Evolutionary conservation across 2,113 vertebrate species (phyloP).

Genomic region (Chunga burmeisteri): DNA sequence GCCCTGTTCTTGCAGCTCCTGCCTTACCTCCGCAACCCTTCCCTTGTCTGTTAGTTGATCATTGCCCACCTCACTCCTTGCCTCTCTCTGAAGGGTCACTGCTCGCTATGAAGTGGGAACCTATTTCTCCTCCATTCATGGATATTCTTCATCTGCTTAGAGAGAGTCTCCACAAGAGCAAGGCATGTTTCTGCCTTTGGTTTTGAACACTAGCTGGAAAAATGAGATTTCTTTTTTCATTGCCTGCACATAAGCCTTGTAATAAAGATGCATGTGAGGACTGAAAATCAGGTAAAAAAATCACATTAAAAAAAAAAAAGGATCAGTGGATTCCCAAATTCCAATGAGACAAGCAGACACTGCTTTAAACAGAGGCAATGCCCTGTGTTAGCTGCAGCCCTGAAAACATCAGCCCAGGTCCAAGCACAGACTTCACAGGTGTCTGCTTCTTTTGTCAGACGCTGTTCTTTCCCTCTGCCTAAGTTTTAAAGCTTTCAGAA

Average conservation of each 20-base stretch:
- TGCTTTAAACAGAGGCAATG: not conserved
- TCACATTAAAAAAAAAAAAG: not conserved
- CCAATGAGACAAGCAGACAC: not conserved
- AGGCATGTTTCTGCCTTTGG: not conserved
- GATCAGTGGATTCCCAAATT: not conserved
- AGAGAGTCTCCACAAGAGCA: not conserved
- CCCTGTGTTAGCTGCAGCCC: not conserved
- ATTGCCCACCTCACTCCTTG: not conserved
- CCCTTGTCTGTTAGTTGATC: not conserved
- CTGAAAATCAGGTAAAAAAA: not conserved
- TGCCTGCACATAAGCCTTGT: not conserved
- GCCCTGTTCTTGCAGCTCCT: not conserved
- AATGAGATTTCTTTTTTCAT: not conserved
- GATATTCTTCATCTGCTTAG: not conserved
- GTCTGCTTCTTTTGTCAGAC: not conserved
- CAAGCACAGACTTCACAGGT: not conserved
- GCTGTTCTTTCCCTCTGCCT: not conserved
- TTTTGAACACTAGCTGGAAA: not conserved
- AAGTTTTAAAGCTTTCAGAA: slow-evolving; percentile 6
- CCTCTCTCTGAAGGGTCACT: not conserved
- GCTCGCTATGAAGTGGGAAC: not conserved
- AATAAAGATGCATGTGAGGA: not conserved
- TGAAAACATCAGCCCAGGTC: not conserved
- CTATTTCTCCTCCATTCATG: not conserved
- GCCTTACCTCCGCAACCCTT: not conserved